A percentile compares a stretch with the other conserved stretches of the same genome.
phyloP scores from a whole-genome alignment of 2,113 vertebrate species.

The Sigmodon hispidus region DNA sequence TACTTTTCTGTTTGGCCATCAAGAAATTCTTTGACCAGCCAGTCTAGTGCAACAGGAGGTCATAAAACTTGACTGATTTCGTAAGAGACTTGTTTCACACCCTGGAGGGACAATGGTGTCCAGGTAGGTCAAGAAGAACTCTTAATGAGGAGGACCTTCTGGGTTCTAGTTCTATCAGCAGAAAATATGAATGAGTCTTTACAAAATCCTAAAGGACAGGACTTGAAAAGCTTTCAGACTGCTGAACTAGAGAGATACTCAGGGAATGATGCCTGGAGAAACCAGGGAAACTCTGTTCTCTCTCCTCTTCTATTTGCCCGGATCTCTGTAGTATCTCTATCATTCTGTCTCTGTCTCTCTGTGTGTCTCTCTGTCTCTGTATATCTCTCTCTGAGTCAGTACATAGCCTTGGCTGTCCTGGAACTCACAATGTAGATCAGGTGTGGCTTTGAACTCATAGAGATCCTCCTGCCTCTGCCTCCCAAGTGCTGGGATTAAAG shows the following conservation, averaged over 20 bases:
- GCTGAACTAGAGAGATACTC: neutral
- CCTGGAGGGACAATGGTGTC: neutral
- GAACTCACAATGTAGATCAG: neutral
- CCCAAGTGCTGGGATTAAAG: neutral
- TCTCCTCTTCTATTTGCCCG: neutral
- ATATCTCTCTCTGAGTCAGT: neutral
- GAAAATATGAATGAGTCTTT: neutral
- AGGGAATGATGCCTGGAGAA: neutral
- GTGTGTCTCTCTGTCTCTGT: neutral
- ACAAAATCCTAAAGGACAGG: neutral
- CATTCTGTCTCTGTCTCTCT: neutral
- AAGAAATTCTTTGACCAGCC: neutral
- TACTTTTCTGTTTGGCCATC: neutral
- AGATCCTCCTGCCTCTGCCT: neutral
- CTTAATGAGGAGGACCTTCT: neutral
- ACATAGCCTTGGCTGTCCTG: neutral
- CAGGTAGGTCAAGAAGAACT: neutral
- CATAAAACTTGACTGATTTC: neutral
- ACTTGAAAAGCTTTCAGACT: too few relatives aligned
- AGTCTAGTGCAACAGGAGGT: neutral
- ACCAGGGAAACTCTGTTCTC: neutral
- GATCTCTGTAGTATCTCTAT: neutral
- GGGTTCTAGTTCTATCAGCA: neutral
- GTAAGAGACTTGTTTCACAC: neutral
- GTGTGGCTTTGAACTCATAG: neutral